Conservation (phyloP, 2,797 vertebrate genomes). For the Epinephelus coioides region DNA sequence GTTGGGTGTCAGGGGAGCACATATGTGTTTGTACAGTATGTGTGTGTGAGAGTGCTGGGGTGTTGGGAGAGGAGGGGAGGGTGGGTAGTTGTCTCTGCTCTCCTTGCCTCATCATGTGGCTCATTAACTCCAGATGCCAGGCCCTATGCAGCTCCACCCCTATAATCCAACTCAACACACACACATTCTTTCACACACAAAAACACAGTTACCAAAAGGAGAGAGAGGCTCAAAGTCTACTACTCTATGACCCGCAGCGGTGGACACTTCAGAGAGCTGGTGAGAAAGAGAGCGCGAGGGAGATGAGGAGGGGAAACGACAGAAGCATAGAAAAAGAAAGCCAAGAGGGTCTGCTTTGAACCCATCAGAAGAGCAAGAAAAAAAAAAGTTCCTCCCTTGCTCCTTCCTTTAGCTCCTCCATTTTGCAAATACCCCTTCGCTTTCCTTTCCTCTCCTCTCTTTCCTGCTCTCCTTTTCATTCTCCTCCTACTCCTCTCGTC, state of each 20-base stretch:
- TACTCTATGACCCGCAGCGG: constrained; percentile 64
- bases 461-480: constrained; percentile 45
- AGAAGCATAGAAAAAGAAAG: constrained; percentile 64
- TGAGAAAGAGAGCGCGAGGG: constrained; percentile 29
- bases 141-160: constrained; percentile 61
- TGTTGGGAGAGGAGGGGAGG: constrained; percentile 7
- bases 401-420: constrained; percentile 53
- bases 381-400: constrained; percentile 45
- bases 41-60: constrained; percentile 16
- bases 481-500: constrained; percentile 63
- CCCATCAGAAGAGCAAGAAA: constrained; percentile 51
- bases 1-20: constrained; percentile 29
- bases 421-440: constrained; percentile 58
- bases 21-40: constrained; percentile 31
- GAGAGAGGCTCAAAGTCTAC: constrained; percentile 49
- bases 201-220: constrained; percentile 37
- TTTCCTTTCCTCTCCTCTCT: constrained; percentile 35
- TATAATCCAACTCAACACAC: constrained; percentile 41
- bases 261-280: constrained; percentile 71
- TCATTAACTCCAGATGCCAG: constrained; percentile 79
- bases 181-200: constrained; percentile 13
- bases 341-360: constrained; percentile 77
- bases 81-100: constrained; percentile 47
- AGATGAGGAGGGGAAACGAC: constrained; percentile 31
- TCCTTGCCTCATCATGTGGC: constrained; percentile 69